Evolutionary conservation across 2,888 invertebrate genomes (phyloP).

Genomic region (Cheiracanthium punctorium): DNA sequence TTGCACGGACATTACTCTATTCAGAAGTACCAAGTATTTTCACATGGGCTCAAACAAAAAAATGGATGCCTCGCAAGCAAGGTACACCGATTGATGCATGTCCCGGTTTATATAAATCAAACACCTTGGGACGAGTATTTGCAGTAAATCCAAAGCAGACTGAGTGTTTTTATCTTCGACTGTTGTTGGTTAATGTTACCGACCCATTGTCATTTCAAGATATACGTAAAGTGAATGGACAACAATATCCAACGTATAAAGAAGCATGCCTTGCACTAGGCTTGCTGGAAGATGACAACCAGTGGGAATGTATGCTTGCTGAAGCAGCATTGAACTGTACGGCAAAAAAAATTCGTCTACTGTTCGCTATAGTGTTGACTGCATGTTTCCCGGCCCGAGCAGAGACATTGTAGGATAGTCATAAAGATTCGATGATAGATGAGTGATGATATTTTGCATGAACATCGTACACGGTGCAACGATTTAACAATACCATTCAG

Average conservation of each 20-base stretch:
- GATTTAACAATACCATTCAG: conserved; percentile 33
- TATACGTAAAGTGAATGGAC: too few relatives aligned
- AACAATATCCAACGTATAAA: too few relatives aligned
- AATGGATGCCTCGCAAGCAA: conserved; percentile 52
- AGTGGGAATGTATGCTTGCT: too few relatives aligned
- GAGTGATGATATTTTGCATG: conserved; percentile 24
- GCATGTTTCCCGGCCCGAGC: too few relatives aligned
- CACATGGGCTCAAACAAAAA: conserved; percentile 23
- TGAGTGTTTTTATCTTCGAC: neutral
- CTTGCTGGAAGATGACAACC: too few relatives aligned
- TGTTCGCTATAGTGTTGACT: too few relatives aligned
- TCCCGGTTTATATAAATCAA: conserved; percentile 14
- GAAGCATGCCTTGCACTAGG: too few relatives aligned
- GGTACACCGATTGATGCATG: conserved; percentile 33
- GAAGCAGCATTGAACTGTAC: too few relatives aligned
- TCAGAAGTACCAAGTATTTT: neutral
- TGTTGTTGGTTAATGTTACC: conserved; percentile 2
- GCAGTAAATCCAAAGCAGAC: neutral
- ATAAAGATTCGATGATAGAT: too few relatives aligned
- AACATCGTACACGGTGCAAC: conserved; percentile 26
- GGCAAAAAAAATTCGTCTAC: too few relatives aligned
- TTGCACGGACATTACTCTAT: conserved; percentile 18
- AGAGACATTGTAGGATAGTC: too few relatives aligned
- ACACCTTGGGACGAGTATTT: neutral
- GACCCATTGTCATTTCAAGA: conserved; percentile 62